These are phyloP conservation scores for Marasmarcha lunaedactyla DNA, from an alignment of 2,888 invertebrate genomes.

Conservation along the genomic window DNA sequence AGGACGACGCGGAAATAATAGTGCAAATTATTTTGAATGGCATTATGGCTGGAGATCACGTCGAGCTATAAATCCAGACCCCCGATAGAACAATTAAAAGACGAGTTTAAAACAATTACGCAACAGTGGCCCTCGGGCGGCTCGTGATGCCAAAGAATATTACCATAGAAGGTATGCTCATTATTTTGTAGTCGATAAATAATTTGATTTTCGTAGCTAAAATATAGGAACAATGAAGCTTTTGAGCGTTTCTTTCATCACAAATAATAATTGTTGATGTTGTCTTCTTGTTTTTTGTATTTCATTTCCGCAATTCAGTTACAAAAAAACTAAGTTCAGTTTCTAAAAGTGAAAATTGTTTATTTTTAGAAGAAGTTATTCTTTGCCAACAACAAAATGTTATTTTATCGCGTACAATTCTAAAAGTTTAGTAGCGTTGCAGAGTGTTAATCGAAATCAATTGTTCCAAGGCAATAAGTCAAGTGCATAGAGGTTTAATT, in stretches of 20 bases:
- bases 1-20: constrained; percentile 56
- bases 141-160: constrained; percentile 42
- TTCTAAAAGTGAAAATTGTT: too few relatives aligned
- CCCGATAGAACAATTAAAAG: constrained; percentile 70
- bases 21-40: constrained; percentile 58
- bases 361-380: not conserved
- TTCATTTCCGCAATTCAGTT: too few relatives aligned
- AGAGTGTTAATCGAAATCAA: constrained; percentile 61
- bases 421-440: constrained; percentile 34
- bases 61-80: constrained; percentile 58
- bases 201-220: too few relatives aligned
- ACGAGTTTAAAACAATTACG: constrained; percentile 69
- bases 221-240: too few relatives aligned
- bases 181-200: too few relatives aligned
- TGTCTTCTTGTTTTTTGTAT: too few relatives aligned
- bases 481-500: constrained; percentile 48
- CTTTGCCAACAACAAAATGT: not conserved
- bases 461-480: constrained; percentile 59
- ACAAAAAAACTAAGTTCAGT: too few relatives aligned
- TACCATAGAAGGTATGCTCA: not conserved
- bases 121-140: constrained; percentile 52
- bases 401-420: constrained; percentile 17
- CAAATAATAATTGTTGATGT: too few relatives aligned
- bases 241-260: too few relatives aligned
- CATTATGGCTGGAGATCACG: constrained; percentile 58